Conservation (phyloP, 2,113 vertebrate genomes). For the Anas platyrhynchos region DNA sequence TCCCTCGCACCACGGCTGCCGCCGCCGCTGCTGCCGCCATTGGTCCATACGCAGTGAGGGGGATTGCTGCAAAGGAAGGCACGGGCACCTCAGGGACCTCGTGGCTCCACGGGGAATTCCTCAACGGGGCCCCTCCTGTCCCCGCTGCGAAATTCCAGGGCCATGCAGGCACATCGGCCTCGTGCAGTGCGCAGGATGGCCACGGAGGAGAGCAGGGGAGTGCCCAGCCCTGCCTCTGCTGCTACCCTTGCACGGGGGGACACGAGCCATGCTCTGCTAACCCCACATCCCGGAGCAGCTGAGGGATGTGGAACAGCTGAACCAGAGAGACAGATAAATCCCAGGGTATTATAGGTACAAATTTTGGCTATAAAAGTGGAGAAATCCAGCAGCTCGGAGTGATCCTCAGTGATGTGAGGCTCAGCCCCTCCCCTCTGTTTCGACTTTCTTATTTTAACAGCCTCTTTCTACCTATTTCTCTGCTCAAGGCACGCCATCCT, state of each 20-base stretch:
- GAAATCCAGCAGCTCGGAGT: not conserved
- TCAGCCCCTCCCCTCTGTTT: not conserved
- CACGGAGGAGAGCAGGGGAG: not conserved
- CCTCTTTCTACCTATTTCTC: not conserved
- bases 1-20: slow-evolving; percentile 92
- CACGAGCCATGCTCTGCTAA: not conserved
- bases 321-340: not conserved
- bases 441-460: not conserved
- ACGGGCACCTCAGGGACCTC: not conserved
- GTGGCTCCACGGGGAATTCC: not conserved
- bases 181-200: not conserved
- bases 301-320: not conserved
- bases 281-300: not conserved
- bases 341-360: slow-evolving; percentile 15
- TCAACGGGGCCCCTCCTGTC: not conserved
- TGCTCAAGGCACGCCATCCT: not conserved
- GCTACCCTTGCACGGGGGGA: not conserved
- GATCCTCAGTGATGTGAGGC: not conserved
- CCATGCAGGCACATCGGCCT: not conserved
- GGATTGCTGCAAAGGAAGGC: slow-evolving; percentile 87
- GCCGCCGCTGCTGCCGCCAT: slow-evolving; percentile 94
- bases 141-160: not conserved
- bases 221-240: not conserved
- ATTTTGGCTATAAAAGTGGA: not conserved
- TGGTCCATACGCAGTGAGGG: slow-evolving; percentile 96